Conservation (phyloP, 1,140 invertebrate genomes). For the Apis laboriosa region DNA sequence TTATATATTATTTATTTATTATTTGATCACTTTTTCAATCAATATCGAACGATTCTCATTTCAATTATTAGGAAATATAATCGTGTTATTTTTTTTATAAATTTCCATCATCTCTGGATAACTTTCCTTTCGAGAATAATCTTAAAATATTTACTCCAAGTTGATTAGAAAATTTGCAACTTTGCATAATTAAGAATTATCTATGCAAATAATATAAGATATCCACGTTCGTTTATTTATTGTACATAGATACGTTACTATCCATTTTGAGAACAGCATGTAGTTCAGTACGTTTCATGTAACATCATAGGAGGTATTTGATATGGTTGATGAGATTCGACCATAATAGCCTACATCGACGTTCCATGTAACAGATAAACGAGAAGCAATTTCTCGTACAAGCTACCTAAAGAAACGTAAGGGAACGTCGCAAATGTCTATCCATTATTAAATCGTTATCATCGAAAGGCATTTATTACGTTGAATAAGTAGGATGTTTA, state of each 20-base stretch:
- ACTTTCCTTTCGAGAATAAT: no score
- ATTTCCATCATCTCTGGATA: no score
- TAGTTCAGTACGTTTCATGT: not conserved
- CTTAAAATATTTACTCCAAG: no score
- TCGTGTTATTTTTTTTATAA: no score
- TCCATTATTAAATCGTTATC: not conserved
- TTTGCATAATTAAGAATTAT: no score
- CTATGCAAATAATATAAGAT: not conserved
- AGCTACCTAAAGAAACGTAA: not conserved
- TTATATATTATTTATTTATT: no score
- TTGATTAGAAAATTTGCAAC: no score
- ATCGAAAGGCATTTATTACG: not conserved
- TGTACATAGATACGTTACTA: not conserved
- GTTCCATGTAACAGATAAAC: slow-evolving; percentile 7
- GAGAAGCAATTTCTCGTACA: slow-evolving; percentile 6
- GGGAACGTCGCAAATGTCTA: not conserved
- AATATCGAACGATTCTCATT: no score
- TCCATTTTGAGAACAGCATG: not conserved
- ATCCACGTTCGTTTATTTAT: not conserved
- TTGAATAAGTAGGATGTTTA: not conserved
- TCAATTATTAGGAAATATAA: no score
- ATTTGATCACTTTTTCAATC: no score
- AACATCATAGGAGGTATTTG: not conserved
- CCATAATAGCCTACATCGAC: not conserved
- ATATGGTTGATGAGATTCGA: not conserved